Percentiles rank a stretch among this genome's conserved stretches.
Evolutionary conservation across 2,113 vertebrate genomes (phyloP).

Genomic region (Eupsittula cactorum): DNA sequence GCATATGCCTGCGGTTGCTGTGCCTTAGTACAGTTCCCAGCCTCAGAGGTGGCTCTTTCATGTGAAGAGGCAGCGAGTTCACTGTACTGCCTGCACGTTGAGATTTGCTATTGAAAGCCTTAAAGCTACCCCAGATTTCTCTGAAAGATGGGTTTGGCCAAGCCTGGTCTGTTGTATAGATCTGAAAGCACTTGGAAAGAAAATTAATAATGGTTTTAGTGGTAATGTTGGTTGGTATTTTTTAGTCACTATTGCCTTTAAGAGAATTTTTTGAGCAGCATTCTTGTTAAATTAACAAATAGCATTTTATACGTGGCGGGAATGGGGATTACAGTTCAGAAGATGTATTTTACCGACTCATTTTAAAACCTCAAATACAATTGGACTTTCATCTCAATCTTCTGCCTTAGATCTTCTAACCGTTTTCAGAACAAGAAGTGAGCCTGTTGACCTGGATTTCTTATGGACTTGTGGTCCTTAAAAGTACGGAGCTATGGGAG

Average conservation of each 20-base stretch:
- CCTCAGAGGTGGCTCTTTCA: background rate
- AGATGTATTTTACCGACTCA: background rate
- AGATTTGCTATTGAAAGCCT: background rate
- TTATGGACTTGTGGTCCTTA: background rate
- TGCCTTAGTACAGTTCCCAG: background rate
- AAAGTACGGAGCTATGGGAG: background rate
- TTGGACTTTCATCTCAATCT: background rate
- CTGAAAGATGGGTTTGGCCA: background rate
- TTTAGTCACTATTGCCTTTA: background rate
- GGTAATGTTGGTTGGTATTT: background rate
- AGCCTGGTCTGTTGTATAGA: background rate
- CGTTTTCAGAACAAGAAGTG: background rate
- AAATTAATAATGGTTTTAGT: background rate
- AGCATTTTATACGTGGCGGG: accelerated
- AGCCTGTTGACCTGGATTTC: background rate
- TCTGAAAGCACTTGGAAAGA: background rate
- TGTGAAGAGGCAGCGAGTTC: background rate
- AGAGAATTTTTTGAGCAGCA: background rate
- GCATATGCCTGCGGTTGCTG: background rate
- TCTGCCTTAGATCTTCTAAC: background rate
- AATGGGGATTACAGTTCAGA: background rate
- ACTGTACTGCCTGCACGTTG: accelerated
- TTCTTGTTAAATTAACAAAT: background rate
- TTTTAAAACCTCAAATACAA: background rate
- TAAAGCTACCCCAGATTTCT: background rate